Percentiles rank a stretch among this genome's conserved stretches.
These are phyloP conservation scores for Podocnemis expansa DNA, from an alignment of 2,113 vertebrate species.

Conservation along the genomic window DNA sequence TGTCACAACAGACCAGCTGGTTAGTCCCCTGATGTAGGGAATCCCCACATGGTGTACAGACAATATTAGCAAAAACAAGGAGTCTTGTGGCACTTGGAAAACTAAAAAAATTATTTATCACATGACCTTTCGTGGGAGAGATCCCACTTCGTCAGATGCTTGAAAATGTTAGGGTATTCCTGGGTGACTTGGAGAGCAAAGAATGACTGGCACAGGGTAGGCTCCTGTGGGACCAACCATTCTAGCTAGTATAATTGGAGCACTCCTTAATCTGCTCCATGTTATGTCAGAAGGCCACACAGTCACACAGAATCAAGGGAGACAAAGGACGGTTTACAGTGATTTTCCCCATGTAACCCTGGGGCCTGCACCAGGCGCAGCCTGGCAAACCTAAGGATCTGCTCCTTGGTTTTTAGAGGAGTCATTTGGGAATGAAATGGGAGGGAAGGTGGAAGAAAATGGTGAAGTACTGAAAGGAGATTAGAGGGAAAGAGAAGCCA, in stretches of 20 bases:
- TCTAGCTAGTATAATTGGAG: constrained; percentile 71
- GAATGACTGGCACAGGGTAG: constrained; percentile 71
- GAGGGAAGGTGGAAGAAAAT: constrained; percentile 44
- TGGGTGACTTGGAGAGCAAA: constrained; percentile 66
- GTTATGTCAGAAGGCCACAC: constrained; percentile 69
- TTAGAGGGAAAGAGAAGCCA: constrained; percentile 29
- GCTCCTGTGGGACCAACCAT: constrained; percentile 57
- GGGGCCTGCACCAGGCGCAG: constrained; percentile 62
- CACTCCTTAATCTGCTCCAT: constrained; percentile 54
- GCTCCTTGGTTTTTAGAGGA: constrained; percentile 54
- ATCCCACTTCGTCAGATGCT: no score
- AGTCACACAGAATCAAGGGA: constrained; percentile 68
- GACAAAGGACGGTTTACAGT: constrained; percentile 68
- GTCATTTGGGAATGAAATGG: constrained; percentile 39
- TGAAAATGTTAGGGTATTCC: constrained; percentile 56
- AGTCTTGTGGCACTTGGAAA: no score
- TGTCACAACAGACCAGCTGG: constrained; percentile 59
- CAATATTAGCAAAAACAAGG: background rate
- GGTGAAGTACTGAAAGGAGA: constrained; percentile 21
- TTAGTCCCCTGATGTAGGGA: constrained; percentile 60
- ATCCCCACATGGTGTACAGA: constrained; percentile 55
- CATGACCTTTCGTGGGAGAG: no score
- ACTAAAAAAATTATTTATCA: no score
- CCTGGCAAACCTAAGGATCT: constrained; percentile 61
- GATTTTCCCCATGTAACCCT: constrained; percentile 45